Base-by-base conservation (phyloP, 2,113 vertebrate species). In the Labeo catla region DNA sequence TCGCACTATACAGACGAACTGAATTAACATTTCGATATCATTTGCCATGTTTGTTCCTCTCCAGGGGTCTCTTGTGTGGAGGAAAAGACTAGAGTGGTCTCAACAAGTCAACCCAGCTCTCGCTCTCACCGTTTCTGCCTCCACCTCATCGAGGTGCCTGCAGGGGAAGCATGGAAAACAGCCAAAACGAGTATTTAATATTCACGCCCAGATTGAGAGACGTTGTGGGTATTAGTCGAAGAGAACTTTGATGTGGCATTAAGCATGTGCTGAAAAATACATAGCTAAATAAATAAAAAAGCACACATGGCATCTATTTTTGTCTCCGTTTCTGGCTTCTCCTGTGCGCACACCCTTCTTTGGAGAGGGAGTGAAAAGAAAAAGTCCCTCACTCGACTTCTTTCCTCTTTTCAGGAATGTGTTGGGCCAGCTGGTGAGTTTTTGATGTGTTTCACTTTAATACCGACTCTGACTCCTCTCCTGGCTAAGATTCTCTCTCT, bases 381-480 rank as follows among this genome's bases (percentile, higher is more conserved):
- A 78, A 84, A 76, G 43, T 49, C 49, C 79, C 84, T 74, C 28
- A 68, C 85, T 85, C 43, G 36, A 79, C 68, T 70, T 54, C 76
- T 84, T 15, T 89, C 28, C 82, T 87, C 78, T 84, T 89, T 89
- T 89, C 79, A 88, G 82, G 87, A 88, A 91, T 85, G 83, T 52
- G 4, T 28, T 76, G 16, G 85, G 72, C 84, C 89, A 89, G 86
- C 88, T 90, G 89, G 84, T 87, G 77, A 59, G 83, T 86, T 90
- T 90, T 89, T 90, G 85, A 90, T 90, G 86, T 63, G 47, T 91
- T 90, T 89, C 77, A 23, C 87, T 91, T 90, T 86, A 89, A 87
- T 90, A 85, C 88, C 74, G 57, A 83, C 61, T 86, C 76, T 84
- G 76, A 81, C 89, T 88, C 76, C 52, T 83, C 89, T 81, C 79